Percentiles rank a stretch among this genome's conserved stretches.
These are phyloP conservation scores for Cryptotis parvus DNA, from an alignment of 2,113 vertebrate species.

Conservation along the genomic window DNA sequence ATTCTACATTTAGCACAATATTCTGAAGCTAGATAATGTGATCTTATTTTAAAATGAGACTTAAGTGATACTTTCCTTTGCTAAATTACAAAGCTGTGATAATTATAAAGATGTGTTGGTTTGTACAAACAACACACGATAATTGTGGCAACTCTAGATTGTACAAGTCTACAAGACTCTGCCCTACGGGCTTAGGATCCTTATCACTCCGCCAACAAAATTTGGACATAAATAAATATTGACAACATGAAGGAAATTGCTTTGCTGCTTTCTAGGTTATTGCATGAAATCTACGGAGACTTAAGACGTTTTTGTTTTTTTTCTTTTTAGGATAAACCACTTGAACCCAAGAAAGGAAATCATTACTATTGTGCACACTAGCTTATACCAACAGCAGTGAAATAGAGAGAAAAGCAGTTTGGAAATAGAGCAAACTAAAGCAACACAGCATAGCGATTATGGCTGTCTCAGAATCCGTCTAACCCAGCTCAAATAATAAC, in stretches of 20 bases:
- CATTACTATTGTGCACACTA: background rate
- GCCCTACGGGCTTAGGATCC: conserved; percentile 42
- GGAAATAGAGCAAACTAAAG: background rate
- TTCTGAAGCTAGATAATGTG: conserved; percentile 34
- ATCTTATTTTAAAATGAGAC: conserved; percentile 31
- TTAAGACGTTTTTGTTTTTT: background rate
- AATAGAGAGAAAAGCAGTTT: background rate
- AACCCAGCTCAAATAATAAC: background rate
- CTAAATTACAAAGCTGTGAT: conserved; percentile 9
- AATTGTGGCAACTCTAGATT: conserved; percentile 25
- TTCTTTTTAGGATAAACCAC: conserved; percentile 17
- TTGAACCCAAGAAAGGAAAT: conserved; percentile 15
- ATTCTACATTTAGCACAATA: background rate
- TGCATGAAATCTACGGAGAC: conserved; percentile 1
- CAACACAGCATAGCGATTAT: background rate
- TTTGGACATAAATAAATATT: conserved; percentile 61
- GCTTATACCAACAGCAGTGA: background rate
- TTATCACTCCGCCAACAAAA: conserved; percentile 21
- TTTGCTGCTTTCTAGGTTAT: background rate
- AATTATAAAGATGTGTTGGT: conserved; percentile 12
- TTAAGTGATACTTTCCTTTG: conserved; percentile 32
- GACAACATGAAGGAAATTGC: background rate
- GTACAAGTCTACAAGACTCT: background rate
- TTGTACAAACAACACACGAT: conserved; percentile 1
- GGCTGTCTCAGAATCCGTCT: background rate